Evolutionary conservation across 2,113 vertebrate species (phyloP).

Genomic region (Rattus norvegicus): GRCr8 NC_086019.1:50593001-50593500

Average conservation of each 20-base stretch:
- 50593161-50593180: slow-evolving; percentile 95
- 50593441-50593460: neutral
- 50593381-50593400: neutral
- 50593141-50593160: slow-evolving; percentile 78
- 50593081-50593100: accelerated
- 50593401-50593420: accelerated
- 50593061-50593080: accelerated
- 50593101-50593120: slow-evolving; percentile 84
- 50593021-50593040: slow-evolving; percentile 89
- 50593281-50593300: slow-evolving; percentile 89
- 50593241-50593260: slow-evolving; percentile 88
- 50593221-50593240: slow-evolving; percentile 93
- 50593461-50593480: neutral
- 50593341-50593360: neutral
- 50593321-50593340: accelerated
- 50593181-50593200: slow-evolving; percentile 89
- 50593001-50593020: slow-evolving; percentile 87
- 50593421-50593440: neutral
- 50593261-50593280: slow-evolving; percentile 95
- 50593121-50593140: slow-evolving; percentile 92
- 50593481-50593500: neutral
- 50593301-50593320: accelerated
- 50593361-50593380: accelerated
- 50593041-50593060: accelerated
- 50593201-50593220: slow-evolving; percentile 94